A percentile compares a stretch with the other conserved stretches of the same genome.
Conservation (phyloP, 2,113 vertebrate species). For the Syngnathus floridae region DNA sequence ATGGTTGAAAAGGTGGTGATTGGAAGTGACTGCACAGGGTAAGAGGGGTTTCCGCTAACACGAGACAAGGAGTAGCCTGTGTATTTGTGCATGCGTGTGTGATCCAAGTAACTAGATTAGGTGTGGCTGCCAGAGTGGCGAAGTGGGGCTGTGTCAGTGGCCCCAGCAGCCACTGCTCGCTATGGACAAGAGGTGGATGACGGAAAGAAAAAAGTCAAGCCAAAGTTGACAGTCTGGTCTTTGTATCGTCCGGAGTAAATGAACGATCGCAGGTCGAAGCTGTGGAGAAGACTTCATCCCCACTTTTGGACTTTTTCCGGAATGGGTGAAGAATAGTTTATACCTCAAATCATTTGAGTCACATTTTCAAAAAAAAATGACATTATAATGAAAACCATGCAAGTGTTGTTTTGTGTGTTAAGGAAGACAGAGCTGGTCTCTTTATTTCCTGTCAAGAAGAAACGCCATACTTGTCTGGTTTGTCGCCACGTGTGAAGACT, state of each 20-base stretch:
- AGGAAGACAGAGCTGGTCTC: conserved; percentile 7
- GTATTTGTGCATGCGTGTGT: conserved; percentile 16
- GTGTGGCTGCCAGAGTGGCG: conserved; percentile 34
- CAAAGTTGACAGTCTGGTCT: conserved; percentile 25
- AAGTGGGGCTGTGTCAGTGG: conserved; percentile 11
- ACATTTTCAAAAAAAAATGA: conserved; percentile 3
- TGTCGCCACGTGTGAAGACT: conserved; percentile 10
- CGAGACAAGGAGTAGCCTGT: conserved; percentile 33
- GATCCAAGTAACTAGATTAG: conserved; percentile 35
- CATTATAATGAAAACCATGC: conserved; percentile 19
- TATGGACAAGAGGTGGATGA: conserved; percentile 15
- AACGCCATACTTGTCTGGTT: conserved; percentile 23
- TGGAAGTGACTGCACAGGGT: conserved; percentile 38
- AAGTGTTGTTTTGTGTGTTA: conserved; percentile 9
- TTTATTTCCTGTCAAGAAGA: conserved; percentile 28
- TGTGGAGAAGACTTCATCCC: conserved; percentile 25
- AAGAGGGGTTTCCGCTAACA: conserved; percentile 33
- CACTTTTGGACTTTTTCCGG: conserved; percentile 20
- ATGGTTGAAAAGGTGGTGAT: conserved; percentile 18
- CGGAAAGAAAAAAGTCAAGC: conserved; percentile 4
- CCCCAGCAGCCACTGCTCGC: conserved; percentile 11
- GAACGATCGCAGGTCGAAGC: conserved; percentile 26
- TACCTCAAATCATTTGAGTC: conserved; percentile 9
- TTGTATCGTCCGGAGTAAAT: conserved; percentile 30
- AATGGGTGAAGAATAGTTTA: conserved; percentile 1